These are phyloP conservation scores for Urosaurus nigricauda DNA, from an alignment of 2,797 vertebrate species.

Conservation along the genomic window DNA sequence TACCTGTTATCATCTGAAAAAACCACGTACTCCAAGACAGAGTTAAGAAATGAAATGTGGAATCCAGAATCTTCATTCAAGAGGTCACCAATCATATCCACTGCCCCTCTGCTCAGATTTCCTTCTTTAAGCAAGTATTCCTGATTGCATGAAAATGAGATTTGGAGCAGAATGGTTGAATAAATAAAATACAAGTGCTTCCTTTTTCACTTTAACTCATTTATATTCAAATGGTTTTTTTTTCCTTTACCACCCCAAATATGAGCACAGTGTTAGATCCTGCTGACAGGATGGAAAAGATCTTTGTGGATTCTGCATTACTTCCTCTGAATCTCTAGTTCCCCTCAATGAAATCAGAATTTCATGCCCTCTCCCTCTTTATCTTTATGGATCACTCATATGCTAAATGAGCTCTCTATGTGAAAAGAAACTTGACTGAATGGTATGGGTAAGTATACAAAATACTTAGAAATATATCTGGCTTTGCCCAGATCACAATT, in stretches of 20 bases:
- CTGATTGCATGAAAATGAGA: not conserved
- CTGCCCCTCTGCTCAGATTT: slow-evolving; percentile 81
- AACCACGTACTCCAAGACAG: not conserved
- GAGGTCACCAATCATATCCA: slow-evolving; percentile 85
- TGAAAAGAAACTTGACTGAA: not conserved
- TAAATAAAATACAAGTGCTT: not conserved
- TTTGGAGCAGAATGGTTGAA: not conserved
- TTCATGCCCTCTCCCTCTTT: not conserved
- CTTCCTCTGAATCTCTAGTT: not conserved
- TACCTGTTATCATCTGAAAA: slow-evolving; percentile 13
- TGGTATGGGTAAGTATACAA: too few species aligned
- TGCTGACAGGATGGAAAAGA: not conserved
- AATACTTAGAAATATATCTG: too few species aligned
- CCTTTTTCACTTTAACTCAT: not conserved
- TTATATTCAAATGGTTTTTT: not conserved
- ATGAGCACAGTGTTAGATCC: not conserved
- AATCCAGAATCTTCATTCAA: slow-evolving; percentile 71
- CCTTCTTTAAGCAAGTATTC: slow-evolving; percentile 79
- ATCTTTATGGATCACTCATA: not conserved
- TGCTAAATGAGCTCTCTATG: not conserved
- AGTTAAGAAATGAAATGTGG: slow-evolving; percentile 8
- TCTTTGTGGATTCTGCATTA: not conserved
- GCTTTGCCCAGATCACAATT: too few species aligned
- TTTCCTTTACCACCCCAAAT: too few species aligned
- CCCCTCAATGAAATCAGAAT: not conserved